Evolutionary conservation across 2,797 vertebrate genomes (phyloP), one percentile per base, ranked within the genome.

Genomic region (Intellagama lesueurii): DNA sequence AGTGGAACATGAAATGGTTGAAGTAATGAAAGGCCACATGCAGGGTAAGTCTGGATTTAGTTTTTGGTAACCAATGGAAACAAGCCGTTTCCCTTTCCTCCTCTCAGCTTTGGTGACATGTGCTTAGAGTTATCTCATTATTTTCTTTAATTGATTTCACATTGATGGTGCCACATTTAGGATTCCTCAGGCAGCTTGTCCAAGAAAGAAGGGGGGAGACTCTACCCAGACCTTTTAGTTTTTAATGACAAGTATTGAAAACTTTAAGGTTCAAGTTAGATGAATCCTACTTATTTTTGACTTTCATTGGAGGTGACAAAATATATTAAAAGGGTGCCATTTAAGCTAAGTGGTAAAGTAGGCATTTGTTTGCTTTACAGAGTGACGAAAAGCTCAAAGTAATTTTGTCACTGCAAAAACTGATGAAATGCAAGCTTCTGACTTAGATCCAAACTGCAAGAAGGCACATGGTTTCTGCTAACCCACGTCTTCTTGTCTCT

Each of bases 101-200:
- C 85, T 64, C 89, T 90, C 83, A 85, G 80, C 56, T 76, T 24
- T 82, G 49, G 28, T 16, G 44, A 17, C 9, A 69, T 73, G 72
- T 70, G 0, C 81, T 40, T 26, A 0, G 49, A 19, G 26, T 69
- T 83, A 69, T 93, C 70, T 86, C 1, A 0, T 92, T 91, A 6
- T 24, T 85, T 75, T 60, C 1, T 0, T 85, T 93, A 68, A 87
- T n/a, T 92, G 89, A 47, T 81, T 90, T 83, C 85, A 85, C 40
- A 16, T 79, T 88, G 86, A 52, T 87, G 75, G 64, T 86, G 76
- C 81, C 82, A 5, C 47, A 76, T 89, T 87, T 86, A 2, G 0
- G 49, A 64, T 90, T 87, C 81, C 4, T 40, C 47, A 49, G 40
- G 35, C 85, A 24, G 64, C 44, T 85, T 87, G 79, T 89, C 75